phyloP scores from a whole-genome alignment of 2,113 vertebrate species.

The Tauraco erythrolophus region DNA sequence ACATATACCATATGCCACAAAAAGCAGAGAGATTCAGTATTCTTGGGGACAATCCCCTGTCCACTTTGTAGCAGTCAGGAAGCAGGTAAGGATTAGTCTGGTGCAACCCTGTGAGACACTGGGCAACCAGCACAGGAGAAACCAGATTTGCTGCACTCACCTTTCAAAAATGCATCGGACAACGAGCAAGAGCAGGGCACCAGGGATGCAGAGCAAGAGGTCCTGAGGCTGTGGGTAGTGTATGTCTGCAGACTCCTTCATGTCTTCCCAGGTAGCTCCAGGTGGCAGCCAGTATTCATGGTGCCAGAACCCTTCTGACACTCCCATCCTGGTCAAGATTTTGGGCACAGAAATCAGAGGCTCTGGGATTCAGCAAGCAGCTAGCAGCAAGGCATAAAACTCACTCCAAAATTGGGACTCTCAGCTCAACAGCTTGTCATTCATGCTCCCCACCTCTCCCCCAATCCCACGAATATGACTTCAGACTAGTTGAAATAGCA shows the following conservation, averaged over 20 bases:
- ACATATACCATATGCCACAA: background rate
- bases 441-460: background rate
- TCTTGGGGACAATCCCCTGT: background rate
- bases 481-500: background rate
- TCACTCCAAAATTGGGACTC: background rate
- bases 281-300: constrained; percentile 82
- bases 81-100: background rate
- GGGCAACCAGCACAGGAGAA: background rate
- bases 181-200: constrained; percentile 73
- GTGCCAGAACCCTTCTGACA: constrained; percentile 74
- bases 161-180: constrained; percentile 76
- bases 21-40: background rate
- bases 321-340: background rate
- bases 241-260: constrained; percentile 35
- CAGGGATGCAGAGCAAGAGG: constrained; percentile 75
- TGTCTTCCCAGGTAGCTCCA: constrained; percentile 76
- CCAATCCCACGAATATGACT: background rate
- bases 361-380: background rate
- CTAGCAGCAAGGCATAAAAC: background rate
- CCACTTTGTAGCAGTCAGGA: background rate
- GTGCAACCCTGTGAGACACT: background rate
- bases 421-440: background rate
- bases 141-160: constrained; percentile 42
- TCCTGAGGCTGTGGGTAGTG: constrained; percentile 75
- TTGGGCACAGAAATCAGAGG: background rate